Base-by-base conservation (phyloP, 2,113 vertebrate species). In the Corythornis cristatus region DNA sequence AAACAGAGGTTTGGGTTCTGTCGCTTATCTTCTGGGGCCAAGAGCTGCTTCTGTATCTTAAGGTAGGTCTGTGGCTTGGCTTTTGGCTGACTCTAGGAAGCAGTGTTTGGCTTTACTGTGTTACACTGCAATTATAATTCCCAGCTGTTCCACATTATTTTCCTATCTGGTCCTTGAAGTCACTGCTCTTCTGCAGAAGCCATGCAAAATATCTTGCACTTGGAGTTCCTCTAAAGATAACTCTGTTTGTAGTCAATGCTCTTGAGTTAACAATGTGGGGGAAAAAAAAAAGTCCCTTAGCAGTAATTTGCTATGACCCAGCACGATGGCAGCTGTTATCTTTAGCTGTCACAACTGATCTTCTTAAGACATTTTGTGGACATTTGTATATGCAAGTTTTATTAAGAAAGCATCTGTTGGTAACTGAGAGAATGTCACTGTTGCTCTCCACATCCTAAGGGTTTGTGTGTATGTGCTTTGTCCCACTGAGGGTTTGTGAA, bases 1-100 rank as follows among this genome's bases (percentile, higher is more conserved):
- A 99, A 99, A 94, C 99, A 99, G 98, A 98, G 99, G 86, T 99
- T 99, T 80, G 99, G 99, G 16, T 99, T 99, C 97, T 99, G 99
- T 83, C 99, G 99, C 72, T 98, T 99, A 93, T 99, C 99, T 90
- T 99, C 99, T 5, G 99, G 99, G 67, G 98, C 98, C 86, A 99
- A 98, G 95, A 99, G 98, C 97, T 99, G 99, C 97, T 99, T 98
- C 97, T 98, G 98, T 91, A 98, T 98, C 97, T 94, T 98, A 95
- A 98, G 98, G 98, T 98, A 97, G 97, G 98, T 94, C 95, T 86
- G 93, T 86, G 92, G 12, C 65, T 70, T 67, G 83, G 78, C 83
- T 83, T 54, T 91, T 93, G 94, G 80, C 93, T 93, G 56, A 4
- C 83, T 94, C 81, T 67, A 28, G 67, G 86, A 93, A 96, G 51